Conservation (phyloP, 1,140 invertebrate genomes). For the Ips nitidus region DNA sequence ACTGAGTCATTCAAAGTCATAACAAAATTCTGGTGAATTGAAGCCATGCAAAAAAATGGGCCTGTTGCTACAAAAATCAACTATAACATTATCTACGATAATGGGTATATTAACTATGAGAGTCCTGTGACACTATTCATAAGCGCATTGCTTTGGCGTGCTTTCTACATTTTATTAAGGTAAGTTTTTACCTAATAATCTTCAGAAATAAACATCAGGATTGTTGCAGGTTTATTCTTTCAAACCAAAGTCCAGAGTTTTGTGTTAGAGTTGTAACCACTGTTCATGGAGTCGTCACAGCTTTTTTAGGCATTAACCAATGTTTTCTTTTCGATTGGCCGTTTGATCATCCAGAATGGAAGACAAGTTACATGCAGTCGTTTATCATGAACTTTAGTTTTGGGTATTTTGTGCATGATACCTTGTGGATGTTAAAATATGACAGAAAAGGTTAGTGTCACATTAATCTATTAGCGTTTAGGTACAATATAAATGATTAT, state of each 20-base stretch:
- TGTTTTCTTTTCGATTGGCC: conserved; percentile 48
- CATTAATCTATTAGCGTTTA: neutral
- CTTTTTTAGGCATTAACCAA: conserved; percentile 52
- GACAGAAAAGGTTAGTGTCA: conserved; percentile 17
- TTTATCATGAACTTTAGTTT: conserved; percentile 49
- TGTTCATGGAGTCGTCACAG: conserved; percentile 53
- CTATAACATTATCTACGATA: conserved; percentile 20
- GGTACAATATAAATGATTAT: neutral
- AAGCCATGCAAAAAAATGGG: no score
- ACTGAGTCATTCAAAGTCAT: no score
- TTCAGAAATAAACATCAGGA: neutral
- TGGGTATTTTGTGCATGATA: conserved; percentile 62
- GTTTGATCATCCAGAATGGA: conserved; percentile 42
- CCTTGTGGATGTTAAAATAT: conserved; percentile 59
- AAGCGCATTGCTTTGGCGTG: conserved; percentile 32
- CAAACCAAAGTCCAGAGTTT: conserved; percentile 50
- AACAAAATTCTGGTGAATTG: no score
- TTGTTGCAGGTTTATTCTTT: neutral
- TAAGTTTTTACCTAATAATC: neutral
- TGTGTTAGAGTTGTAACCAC: conserved; percentile 52
- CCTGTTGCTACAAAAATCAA: neutral
- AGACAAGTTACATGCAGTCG: conserved; percentile 39
- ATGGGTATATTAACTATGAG: conserved; percentile 34
- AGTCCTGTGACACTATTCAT: conserved; percentile 26
- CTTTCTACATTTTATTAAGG: conserved; percentile 20